Percentiles rank a stretch among this genome's conserved stretches.
Evolutionary conservation across 2,797 vertebrate species (phyloP).

Genomic region (Mormyrus proboscirostris): DNA sequence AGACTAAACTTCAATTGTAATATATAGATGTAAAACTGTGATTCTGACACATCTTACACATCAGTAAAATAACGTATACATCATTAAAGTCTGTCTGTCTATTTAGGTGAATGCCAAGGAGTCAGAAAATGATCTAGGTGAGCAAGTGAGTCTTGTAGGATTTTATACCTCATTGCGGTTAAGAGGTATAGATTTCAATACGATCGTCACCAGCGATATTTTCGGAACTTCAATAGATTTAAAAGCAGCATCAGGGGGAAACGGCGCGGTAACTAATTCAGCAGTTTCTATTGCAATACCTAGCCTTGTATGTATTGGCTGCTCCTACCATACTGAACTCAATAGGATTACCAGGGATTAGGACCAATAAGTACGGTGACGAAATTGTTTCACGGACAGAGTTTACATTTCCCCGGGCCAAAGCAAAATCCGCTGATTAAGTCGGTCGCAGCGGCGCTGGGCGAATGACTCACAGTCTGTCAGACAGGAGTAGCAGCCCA

Average conservation of each 20-base stretch:
- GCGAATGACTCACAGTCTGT: slow-evolving; percentile 35
- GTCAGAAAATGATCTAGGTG: neutral
- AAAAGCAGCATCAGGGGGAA: neutral
- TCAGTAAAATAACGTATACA: neutral
- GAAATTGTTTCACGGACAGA: slow-evolving; percentile 54
- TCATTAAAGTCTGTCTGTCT: neutral
- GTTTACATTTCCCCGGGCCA: slow-evolving; percentile 46
- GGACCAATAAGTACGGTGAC: slow-evolving; percentile 54
- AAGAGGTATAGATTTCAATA: neutral
- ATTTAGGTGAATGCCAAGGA: neutral
- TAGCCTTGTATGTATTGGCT: slow-evolving; percentile 35
- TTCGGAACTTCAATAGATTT: neutral
- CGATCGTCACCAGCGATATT: neutral
- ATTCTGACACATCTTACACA: slow-evolving; percentile 30
- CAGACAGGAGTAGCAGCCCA: slow-evolving; percentile 25
- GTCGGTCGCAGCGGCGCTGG: slow-evolving; percentile 23
- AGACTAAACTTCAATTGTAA: slow-evolving; percentile 21
- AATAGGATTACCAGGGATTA: slow-evolving; percentile 65
- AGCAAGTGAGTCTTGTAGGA: neutral
- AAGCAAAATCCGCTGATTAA: slow-evolving; percentile 54
- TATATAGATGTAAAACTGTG: slow-evolving; percentile 37
- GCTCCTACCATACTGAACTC: slow-evolving; percentile 38
- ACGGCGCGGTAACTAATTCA: neutral
- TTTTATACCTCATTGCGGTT: neutral
- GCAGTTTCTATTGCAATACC: slow-evolving; percentile 40